Conservation (phyloP, 2,113 vertebrate genomes). For the Ciconia stormi region DNA sequence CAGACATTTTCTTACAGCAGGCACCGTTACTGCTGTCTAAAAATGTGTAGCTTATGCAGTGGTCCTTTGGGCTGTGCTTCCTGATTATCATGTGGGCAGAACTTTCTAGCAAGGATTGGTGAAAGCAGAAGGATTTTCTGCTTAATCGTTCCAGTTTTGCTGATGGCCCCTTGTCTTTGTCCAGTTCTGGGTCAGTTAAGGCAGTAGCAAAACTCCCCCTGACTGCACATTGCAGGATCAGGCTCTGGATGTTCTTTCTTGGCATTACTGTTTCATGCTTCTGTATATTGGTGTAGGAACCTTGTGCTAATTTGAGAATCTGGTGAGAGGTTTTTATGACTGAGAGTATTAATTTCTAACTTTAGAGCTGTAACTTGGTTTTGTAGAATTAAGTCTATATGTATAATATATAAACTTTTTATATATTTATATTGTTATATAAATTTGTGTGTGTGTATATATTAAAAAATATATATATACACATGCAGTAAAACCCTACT, state of each 20-base stretch:
- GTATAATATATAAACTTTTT: background rate
- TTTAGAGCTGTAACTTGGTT: background rate
- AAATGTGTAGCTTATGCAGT: background rate
- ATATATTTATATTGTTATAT: background rate
- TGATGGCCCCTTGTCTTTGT: background rate
- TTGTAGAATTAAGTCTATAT: background rate
- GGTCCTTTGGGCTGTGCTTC: background rate
- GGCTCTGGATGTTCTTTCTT: background rate
- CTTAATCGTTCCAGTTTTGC: background rate
- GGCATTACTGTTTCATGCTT: background rate
- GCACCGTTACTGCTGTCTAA: background rate
- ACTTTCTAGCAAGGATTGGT: background rate
- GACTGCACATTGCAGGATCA: background rate
- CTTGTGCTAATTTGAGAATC: background rate
- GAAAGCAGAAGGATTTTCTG: background rate
- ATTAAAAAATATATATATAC: too few relatives aligned
- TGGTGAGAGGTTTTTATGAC: background rate
- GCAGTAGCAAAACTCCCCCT: background rate
- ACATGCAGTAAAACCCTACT: background rate
- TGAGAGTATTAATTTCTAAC: background rate
- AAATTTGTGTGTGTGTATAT: background rate
- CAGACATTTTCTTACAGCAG: background rate
- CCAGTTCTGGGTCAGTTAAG: background rate
- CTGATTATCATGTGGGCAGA: background rate
- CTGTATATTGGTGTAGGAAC: background rate